A percentile compares a stretch with the other conserved stretches of the same genome.
phyloP scores from a whole-genome alignment of 2,797 vertebrate genomes.

The Ambastaia sidthimunki region DNA sequence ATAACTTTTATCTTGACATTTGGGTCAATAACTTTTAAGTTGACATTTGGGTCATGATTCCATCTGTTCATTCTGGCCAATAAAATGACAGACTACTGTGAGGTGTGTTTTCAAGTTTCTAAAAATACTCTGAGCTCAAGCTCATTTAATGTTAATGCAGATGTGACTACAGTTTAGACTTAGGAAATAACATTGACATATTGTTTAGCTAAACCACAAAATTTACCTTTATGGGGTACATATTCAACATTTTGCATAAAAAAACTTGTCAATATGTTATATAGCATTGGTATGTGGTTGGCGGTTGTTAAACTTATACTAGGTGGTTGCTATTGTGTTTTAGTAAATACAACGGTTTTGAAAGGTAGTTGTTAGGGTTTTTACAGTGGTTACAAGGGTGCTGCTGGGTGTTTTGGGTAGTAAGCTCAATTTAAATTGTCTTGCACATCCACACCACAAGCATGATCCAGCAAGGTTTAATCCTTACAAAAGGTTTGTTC shows the following conservation, averaged over 20 bases:
- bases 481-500: neutral
- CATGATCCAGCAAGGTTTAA: neutral
- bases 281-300: too few species aligned
- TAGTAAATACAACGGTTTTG: neutral
- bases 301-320: neutral
- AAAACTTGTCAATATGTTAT: too few species aligned
- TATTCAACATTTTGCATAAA: too few species aligned
- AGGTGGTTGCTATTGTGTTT: slow-evolving; percentile 1
- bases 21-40: slow-evolving; percentile 69
- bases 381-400: neutral
- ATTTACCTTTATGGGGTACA: too few species aligned
- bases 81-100: slow-evolving; percentile 48
- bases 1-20: slow-evolving; percentile 66
- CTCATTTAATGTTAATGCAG: too few species aligned
- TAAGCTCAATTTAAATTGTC: neutral
- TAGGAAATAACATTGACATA: too few species aligned
- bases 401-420: too few species aligned
- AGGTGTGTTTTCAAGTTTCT: too few species aligned
- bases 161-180: too few species aligned
- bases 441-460: neutral
- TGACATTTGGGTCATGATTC: slow-evolving; percentile 62
- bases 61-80: slow-evolving; percentile 46
- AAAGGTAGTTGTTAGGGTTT: neutral
- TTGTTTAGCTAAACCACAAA: too few species aligned
- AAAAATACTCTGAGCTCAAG: too few species aligned